These are phyloP conservation scores for Ciconia nigra DNA, from an alignment of 2,797 vertebrate genomes.

Conservation along the genomic window DNA sequence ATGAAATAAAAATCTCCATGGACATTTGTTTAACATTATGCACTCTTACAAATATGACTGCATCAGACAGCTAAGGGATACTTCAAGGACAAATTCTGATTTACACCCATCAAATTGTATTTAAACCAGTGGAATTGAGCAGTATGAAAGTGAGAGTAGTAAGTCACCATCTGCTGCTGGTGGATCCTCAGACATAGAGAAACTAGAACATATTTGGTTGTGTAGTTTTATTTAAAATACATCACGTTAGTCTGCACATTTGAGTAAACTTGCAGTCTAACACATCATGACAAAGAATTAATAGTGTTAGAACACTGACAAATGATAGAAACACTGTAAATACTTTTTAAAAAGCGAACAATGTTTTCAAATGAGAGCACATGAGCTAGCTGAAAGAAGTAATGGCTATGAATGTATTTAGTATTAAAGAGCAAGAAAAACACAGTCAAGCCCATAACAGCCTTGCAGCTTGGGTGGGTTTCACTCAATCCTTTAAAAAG, in stretches of 20 bases:
- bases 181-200: not conserved
- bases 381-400: not conserved
- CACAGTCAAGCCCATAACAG: not conserved
- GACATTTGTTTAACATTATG: not conserved
- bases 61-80: not conserved
- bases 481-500: not conserved
- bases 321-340: not conserved
- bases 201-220: not conserved
- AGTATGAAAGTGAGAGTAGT: not conserved
- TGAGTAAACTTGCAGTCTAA: not conserved
- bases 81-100: not conserved
- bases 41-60: not conserved
- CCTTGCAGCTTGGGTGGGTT: not conserved
- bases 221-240: not conserved
- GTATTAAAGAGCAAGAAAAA: not conserved
- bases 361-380: not conserved
- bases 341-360: conserved; percentile 1
- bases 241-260: not conserved
- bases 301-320: not conserved
- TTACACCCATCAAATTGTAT: not conserved
- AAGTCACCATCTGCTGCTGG: not conserved
- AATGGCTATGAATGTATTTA: not conserved
- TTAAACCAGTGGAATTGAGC: not conserved
- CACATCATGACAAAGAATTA: not conserved
- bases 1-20: not conserved